A percentile compares a stretch with the other conserved stretches of the same genome.
These are phyloP conservation scores for Dichetophora obliterata DNA, from an alignment of 2,888 invertebrate species.

Conservation along the genomic window DNA sequence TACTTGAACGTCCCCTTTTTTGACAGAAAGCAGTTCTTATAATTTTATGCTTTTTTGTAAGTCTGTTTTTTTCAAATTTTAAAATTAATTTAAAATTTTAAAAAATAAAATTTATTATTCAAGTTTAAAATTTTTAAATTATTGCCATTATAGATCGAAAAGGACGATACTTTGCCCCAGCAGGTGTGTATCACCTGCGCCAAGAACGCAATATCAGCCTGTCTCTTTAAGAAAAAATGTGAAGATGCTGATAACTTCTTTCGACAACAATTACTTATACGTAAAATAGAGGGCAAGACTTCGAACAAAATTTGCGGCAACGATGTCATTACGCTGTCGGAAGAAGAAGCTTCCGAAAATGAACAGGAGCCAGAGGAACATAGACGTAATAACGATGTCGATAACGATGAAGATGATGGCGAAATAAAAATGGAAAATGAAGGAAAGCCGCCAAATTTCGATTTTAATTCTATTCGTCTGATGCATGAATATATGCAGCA, in stretches of 20 bases:
- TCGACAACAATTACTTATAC: constrained; percentile 65
- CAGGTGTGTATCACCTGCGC: constrained; percentile 67
- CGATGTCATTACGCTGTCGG: constrained; percentile 49
- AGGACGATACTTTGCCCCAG: constrained; percentile 66
- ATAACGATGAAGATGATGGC: constrained; percentile 52
- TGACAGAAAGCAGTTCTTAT: background rate
- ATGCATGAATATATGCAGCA: constrained; percentile 68
- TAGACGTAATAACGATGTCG: constrained; percentile 34
- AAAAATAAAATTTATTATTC: too few relatives aligned
- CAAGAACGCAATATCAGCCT: constrained; percentile 66
- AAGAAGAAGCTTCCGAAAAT: constrained; percentile 46
- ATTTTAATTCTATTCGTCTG: constrained; percentile 63
- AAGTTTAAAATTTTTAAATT: too few relatives aligned
- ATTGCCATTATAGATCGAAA: constrained; percentile 60
- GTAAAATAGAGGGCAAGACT: constrained; percentile 60
- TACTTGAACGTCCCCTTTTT: too few relatives aligned
- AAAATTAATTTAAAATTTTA: too few relatives aligned
- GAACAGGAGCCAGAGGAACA: constrained; percentile 17
- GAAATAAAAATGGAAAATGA: constrained; percentile 49
- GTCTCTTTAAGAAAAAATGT: constrained; percentile 67
- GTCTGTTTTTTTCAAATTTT: too few relatives aligned
- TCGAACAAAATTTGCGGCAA: background rate
- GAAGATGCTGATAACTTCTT: constrained; percentile 68
- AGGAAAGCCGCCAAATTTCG: constrained; percentile 51
- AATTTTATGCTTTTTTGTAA: background rate